Conservation (phyloP, 2,797 vertebrate species). For the Pseudochirops corinnae region DNA sequence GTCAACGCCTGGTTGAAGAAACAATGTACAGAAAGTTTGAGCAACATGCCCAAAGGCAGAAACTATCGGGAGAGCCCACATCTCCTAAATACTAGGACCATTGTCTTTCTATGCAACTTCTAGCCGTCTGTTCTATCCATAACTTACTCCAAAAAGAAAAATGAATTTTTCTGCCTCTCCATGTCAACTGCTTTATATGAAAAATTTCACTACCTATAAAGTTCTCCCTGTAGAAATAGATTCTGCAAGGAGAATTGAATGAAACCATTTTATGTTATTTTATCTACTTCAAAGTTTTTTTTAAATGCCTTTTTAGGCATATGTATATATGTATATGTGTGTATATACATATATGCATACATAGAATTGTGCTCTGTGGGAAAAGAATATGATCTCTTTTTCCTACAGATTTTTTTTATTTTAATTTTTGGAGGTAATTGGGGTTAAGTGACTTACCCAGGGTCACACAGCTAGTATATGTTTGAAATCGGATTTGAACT, state of each 20-base stretch:
- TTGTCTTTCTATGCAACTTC: neutral
- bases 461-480: neutral
- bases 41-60: too few relatives aligned
- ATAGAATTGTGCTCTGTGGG: neutral
- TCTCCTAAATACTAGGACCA: too few relatives aligned
- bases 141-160: neutral
- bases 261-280: neutral
- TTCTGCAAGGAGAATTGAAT: neutral
- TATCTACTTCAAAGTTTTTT: neutral
- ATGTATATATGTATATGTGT: neutral
- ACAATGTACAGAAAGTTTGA: too few relatives aligned
- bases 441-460: neutral
- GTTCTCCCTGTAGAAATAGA: neutral
- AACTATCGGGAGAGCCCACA: too few relatives aligned
- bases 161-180: neutral
- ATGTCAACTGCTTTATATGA: neutral
- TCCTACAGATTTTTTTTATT: neutral
- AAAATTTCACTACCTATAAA: neutral
- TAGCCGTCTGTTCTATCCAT: neutral
- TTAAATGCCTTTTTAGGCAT: neutral
- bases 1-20: too few relatives aligned
- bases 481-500: neutral
- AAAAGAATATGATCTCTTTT: neutral
- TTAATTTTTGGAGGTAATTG: neutral
- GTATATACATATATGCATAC: neutral